A percentile compares a stretch with the other conserved stretches of the same genome.
phyloP scores from a whole-genome alignment of 2,797 vertebrate genomes.

The Sebastes flavidus region DNA sequence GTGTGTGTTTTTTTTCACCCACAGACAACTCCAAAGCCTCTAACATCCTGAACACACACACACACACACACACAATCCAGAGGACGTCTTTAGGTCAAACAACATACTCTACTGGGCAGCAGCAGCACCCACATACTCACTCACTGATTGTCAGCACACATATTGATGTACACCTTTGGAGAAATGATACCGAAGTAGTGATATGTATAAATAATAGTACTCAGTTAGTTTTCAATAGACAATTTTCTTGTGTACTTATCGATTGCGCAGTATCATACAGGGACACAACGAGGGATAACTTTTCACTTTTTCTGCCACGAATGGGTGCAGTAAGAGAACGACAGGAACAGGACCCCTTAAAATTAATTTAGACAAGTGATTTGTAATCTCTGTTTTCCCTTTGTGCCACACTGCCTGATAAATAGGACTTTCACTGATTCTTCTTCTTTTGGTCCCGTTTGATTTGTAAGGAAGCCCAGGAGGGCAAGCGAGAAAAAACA shows the following conservation, averaged over 20 bases:
- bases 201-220: slow-evolving; percentile 42
- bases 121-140: slow-evolving; percentile 7
- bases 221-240: neutral
- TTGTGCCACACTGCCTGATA: slow-evolving; percentile 9
- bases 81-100: slow-evolving; percentile 49
- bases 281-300: neutral
- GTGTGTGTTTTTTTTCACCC: neutral
- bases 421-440: neutral
- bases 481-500: too few relatives aligned
- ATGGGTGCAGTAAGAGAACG: slow-evolving; percentile 1
- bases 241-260: neutral
- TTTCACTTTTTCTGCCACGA: neutral
- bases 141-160: slow-evolving; percentile 78
- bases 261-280: neutral
- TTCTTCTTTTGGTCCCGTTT: slow-evolving; percentile 32
- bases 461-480: slow-evolving; percentile 15
- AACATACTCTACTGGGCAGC: slow-evolving; percentile 20
- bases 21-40: neutral
- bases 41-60: slow-evolving; percentile 6
- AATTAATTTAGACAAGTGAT: neutral
- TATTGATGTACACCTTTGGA: slow-evolving; percentile 59
- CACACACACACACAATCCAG: slow-evolving; percentile 2
- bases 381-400: slow-evolving; percentile 1
- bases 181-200: slow-evolving; percentile 41
- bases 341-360: slow-evolving; percentile 48